phyloP scores from a whole-genome alignment of 1,140 invertebrate species.

The Nasonia giraulti region DNA sequence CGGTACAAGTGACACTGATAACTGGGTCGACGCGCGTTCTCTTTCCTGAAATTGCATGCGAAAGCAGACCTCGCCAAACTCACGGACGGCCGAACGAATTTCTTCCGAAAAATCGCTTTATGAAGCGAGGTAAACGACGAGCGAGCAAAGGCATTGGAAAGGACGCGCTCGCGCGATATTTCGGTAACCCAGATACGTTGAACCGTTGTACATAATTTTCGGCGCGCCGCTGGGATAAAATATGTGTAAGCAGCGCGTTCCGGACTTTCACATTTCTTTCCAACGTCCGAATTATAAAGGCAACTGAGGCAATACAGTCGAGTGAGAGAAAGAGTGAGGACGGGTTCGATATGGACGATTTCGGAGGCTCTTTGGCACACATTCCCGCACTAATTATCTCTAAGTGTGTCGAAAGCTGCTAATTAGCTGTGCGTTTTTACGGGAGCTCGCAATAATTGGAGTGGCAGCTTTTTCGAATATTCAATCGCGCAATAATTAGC shows the following conservation, averaged over 20 bases:
- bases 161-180: not conserved
- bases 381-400: not conserved
- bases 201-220: conserved; percentile 21
- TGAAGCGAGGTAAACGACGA: not conserved
- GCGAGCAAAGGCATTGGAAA: not conserved
- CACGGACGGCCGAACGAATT: not conserved
- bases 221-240: not conserved
- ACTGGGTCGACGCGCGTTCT: too few species aligned
- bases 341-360: not conserved
- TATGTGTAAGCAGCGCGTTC: conserved; percentile 29
- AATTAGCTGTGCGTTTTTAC: not conserved
- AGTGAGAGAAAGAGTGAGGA: not conserved
- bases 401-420: not conserved
- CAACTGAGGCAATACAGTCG: conserved; percentile 1
- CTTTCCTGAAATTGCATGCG: too few species aligned
- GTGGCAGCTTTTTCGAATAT: too few species aligned
- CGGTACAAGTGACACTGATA: not conserved
- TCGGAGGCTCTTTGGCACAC: not conserved
- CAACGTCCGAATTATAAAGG: conserved; percentile 1
- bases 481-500: too few species aligned
- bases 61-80: not conserved
- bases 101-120: not conserved
- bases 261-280: conserved; percentile 58
- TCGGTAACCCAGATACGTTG: conserved; percentile 10
- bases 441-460: not conserved